Evolutionary conservation across 2,113 vertebrate species (phyloP).

Genomic region (Suricata suricatta): DNA sequence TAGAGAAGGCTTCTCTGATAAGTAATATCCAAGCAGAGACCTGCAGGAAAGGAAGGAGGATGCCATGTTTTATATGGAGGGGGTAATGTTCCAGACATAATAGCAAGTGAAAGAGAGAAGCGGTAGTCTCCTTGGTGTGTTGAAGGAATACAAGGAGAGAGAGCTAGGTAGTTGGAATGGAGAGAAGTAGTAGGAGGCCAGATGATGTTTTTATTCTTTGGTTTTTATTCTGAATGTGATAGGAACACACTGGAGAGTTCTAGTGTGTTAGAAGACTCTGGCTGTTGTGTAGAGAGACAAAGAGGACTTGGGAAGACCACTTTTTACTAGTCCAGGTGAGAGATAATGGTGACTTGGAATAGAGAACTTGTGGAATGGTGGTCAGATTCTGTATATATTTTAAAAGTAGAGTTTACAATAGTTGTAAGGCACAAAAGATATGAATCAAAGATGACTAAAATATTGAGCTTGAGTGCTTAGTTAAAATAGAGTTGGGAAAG

Average conservation of each 20-base stretch:
- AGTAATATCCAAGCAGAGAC: neutral
- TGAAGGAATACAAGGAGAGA: neutral
- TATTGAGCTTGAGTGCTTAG: neutral
- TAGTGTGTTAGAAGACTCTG: neutral
- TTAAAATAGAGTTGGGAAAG: neutral
- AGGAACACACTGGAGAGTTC: neutral
- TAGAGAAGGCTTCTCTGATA: neutral
- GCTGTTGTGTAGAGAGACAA: neutral
- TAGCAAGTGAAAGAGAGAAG: neutral
- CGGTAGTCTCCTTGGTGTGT: neutral
- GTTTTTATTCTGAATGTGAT: constrained; percentile 17
- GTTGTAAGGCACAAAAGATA: neutral
- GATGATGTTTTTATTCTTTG: neutral
- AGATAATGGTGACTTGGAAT: no score
- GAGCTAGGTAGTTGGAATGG: neutral
- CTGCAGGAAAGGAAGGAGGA: neutral
- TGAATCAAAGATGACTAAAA: neutral
- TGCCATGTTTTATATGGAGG: neutral
- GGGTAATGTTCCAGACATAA: neutral
- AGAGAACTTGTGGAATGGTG: neutral
- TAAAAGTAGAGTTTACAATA: neutral
- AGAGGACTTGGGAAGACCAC: neutral
- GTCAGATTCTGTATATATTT: neutral
- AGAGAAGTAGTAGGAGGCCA: neutral
- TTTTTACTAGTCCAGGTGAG: neutral